Base-by-base conservation (phyloP, 2,888 invertebrate genomes). In the Aspidapion aeneum region DNA sequence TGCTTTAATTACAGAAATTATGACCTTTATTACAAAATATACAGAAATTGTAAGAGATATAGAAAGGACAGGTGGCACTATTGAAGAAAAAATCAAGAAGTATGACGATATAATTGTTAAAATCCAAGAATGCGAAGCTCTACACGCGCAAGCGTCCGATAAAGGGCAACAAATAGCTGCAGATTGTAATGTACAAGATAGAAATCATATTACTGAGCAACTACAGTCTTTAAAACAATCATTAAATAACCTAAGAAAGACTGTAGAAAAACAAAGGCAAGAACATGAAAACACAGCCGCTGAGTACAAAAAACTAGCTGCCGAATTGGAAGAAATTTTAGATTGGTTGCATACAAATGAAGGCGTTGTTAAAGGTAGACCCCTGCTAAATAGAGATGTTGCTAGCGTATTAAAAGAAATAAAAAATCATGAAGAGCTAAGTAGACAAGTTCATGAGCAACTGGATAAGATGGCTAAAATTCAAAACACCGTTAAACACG, bases 81-180 rank as follows among this genome's bases (percentile, higher is more conserved):
- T 92, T 9, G 91, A 93, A 76, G 93, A 94, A 52, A 94, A 94
- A 76, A 93, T 96, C 59, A 90, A 90, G 73, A 88, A 90, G 60
- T 95, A 94, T 72, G 93, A 94, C 74, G 91, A 93, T 69, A 88
- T 93, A 0, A 92, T 95, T 67, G 81, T 87, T 0, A 93, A 92
- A 75, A 93, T 96, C 60, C 94, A 94, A 81, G 94, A 94, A 73
- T 94, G 93, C 76, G 96, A 96, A 78, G 95, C 94, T 9, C 82
- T 91, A 48, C 80, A 96, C 7, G 91, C 94, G 0, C 88, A 92
- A 2, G 94, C 96, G 0, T 89, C 89, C 16, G 96, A 96, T 74
- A 96, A 96, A 77, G 96, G 96, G 0, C 93, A 94, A 74, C 93
- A 94, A 78, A 96, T 97, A 35, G 94, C 94, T 0, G 90, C 90